phyloP scores from a whole-genome alignment of 2,797 vertebrate species.

The Lagorchestes hirsutus region DNA sequence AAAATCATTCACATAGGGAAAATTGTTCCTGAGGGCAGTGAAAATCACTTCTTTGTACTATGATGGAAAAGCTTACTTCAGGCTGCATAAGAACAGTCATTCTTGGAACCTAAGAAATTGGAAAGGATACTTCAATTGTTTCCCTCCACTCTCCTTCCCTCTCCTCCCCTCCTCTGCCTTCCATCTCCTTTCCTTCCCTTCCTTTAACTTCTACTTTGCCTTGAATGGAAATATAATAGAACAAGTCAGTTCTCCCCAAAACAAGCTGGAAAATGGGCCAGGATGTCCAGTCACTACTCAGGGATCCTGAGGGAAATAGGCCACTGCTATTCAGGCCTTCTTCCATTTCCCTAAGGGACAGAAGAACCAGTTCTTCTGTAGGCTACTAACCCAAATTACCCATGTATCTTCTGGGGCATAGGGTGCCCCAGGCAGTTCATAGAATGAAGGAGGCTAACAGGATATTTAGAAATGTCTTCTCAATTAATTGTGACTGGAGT shows the following conservation, averaged over 20 bases:
- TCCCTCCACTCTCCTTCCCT: not conserved
- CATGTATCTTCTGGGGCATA: constrained; percentile 19
- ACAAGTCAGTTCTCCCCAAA: not conserved
- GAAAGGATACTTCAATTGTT: not conserved
- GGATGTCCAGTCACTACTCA: not conserved
- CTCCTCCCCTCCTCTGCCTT: not conserved
- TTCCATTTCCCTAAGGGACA: not conserved
- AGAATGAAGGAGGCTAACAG: constrained; percentile 3
- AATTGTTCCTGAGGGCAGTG: not conserved
- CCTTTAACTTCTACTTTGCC: not conserved
- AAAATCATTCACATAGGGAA: not conserved
- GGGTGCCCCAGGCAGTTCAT: constrained; percentile 4
- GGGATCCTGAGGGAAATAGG: constrained; percentile 22
- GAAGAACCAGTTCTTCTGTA: constrained; percentile 25
- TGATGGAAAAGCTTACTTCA: not conserved
- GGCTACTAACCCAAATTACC: constrained; percentile 43
- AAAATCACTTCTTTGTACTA: not conserved
- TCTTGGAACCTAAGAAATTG: not conserved
- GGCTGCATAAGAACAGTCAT: not conserved
- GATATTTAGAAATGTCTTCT: constrained; percentile 27
- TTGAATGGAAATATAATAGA: not conserved
- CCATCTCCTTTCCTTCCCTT: not conserved
- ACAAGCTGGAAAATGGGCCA: not conserved
- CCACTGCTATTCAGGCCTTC: not conserved
- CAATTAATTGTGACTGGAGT: constrained; percentile 23